Percentiles rank a stretch among this genome's conserved stretches.
These are phyloP conservation scores for Microplitis manilae DNA, from an alignment of 2,888 invertebrate genomes.

Conservation along the genomic window DNA sequence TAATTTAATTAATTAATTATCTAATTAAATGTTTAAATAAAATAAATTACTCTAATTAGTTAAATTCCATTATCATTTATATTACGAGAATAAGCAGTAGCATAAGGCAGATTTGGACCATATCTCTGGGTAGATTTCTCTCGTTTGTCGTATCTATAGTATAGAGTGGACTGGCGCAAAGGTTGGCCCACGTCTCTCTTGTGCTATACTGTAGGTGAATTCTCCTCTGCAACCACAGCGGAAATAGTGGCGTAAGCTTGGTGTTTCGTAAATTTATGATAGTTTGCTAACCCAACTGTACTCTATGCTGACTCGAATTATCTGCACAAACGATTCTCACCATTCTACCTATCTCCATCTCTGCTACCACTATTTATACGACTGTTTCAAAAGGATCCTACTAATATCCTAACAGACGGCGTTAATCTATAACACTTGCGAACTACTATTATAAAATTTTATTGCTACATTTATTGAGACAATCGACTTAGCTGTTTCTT, in stretches of 20 bases:
- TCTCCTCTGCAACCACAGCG: conserved; percentile 37
- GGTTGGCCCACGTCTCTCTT: conserved; percentile 30
- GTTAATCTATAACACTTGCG: neutral
- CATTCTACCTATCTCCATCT: conserved; percentile 19
- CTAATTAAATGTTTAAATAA: neutral
- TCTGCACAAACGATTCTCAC: conserved; percentile 56
- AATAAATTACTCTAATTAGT: conserved; percentile 17
- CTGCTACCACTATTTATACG: neutral
- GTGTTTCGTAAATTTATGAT: conserved; percentile 59
- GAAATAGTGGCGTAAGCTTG: conserved; percentile 40
- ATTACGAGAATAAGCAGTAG: neutral
- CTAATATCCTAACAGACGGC: neutral
- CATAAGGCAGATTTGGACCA: conserved; percentile 35
- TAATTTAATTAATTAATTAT: conserved; percentile 5
- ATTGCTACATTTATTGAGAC: neutral
- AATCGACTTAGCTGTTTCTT: neutral
- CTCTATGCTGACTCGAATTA: conserved; percentile 58
- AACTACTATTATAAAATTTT: neutral
- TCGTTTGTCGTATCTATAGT: conserved; percentile 34
- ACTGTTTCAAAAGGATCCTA: neutral
- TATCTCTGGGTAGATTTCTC: conserved; percentile 30
- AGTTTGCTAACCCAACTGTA: conserved; percentile 62
- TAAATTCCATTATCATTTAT: conserved; percentile 8
- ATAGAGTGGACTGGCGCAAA: conserved; percentile 25
- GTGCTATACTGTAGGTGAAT: conserved; percentile 16